Conservation (phyloP, 2,888 invertebrate genomes). For the Papilio demoleus region DNA sequence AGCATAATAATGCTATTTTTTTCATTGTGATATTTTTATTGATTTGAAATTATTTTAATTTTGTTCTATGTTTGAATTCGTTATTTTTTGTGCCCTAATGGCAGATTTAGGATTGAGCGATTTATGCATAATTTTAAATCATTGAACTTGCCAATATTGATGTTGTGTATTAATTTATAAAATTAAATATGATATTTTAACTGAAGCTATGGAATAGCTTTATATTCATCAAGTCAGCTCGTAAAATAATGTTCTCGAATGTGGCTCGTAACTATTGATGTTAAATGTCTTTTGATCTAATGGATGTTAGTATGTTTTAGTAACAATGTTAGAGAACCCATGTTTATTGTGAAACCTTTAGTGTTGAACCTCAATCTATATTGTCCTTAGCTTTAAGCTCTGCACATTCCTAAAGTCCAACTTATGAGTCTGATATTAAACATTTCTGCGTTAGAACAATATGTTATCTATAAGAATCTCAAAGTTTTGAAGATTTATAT, state of each 20-base stretch:
- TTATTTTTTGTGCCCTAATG: slow-evolving; percentile 69
- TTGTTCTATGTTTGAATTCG: slow-evolving; percentile 56
- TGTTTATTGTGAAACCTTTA: slow-evolving; percentile 59
- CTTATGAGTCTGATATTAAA: slow-evolving; percentile 76
- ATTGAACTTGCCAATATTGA: slow-evolving; percentile 44
- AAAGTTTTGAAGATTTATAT: slow-evolving; percentile 80
- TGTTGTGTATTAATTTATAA: slow-evolving; percentile 43
- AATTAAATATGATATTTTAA: slow-evolving; percentile 40
- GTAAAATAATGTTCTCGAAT: slow-evolving; percentile 70
- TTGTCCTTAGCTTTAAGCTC: slow-evolving; percentile 73
- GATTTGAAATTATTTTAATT: slow-evolving; percentile 37
- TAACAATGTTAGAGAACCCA: slow-evolving; percentile 62
- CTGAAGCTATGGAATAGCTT: slow-evolving; percentile 37
- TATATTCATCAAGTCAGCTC: slow-evolving; percentile 83
- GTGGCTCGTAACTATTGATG: slow-evolving; percentile 74
- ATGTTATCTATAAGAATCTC: slow-evolving; percentile 75
- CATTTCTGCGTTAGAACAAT: slow-evolving; percentile 79
- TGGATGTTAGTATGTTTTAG: slow-evolving; percentile 60
- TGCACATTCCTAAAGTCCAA: slow-evolving; percentile 77
- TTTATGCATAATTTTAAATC: slow-evolving; percentile 39
- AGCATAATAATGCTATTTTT: slow-evolving; percentile 43
- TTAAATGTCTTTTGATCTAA: slow-evolving; percentile 66
- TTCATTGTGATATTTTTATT: slow-evolving; percentile 44
- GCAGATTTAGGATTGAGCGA: slow-evolving; percentile 46
- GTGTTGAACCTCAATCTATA: slow-evolving; percentile 66